phyloP scores from a whole-genome alignment of 1,140 invertebrate genomes.

The Ectropis grisescens region DNA sequence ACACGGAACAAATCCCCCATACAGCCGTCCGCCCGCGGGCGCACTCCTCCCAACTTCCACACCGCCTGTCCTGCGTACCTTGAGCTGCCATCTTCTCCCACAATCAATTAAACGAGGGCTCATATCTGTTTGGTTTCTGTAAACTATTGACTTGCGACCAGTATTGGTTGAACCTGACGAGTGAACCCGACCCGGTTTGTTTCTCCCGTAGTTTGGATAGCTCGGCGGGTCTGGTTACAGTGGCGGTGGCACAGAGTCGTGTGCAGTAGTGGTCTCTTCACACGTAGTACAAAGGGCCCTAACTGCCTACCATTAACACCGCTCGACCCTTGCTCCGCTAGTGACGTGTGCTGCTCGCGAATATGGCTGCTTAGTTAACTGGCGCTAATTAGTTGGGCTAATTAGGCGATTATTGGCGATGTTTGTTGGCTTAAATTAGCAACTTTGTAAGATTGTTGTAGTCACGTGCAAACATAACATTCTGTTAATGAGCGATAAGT shows the following conservation, averaged over 20 bases:
- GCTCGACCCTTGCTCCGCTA: slow-evolving; percentile 36
- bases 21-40: slow-evolving; percentile 2
- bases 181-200: no score
- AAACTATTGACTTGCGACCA: slow-evolving; percentile 11
- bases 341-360: slow-evolving; percentile 41
- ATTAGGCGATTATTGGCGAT: no score
- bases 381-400: no score
- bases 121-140: slow-evolving; percentile 1
- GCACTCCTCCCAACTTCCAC: slow-evolving; percentile 4
- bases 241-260: slow-evolving; percentile 22
- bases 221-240: slow-evolving; percentile 10
- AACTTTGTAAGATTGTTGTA: no score
- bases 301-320: slow-evolving; percentile 66
- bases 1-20: no score
- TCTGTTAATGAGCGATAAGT: no score
- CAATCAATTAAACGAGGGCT: no score
- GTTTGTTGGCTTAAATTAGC: no score
- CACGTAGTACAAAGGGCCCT: slow-evolving; percentile 60
- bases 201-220: no score
- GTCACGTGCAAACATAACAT: no score
- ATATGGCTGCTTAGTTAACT: no score
- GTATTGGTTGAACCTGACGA: slow-evolving; percentile 15
- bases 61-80: slow-evolving; percentile 11
- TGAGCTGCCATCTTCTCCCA: slow-evolving; percentile 1
- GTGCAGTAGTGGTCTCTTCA: slow-evolving; percentile 58